These are phyloP conservation scores for Psittacara wagleri DNA, from an alignment of 2,113 vertebrate species.

Conservation along the genomic window DNA sequence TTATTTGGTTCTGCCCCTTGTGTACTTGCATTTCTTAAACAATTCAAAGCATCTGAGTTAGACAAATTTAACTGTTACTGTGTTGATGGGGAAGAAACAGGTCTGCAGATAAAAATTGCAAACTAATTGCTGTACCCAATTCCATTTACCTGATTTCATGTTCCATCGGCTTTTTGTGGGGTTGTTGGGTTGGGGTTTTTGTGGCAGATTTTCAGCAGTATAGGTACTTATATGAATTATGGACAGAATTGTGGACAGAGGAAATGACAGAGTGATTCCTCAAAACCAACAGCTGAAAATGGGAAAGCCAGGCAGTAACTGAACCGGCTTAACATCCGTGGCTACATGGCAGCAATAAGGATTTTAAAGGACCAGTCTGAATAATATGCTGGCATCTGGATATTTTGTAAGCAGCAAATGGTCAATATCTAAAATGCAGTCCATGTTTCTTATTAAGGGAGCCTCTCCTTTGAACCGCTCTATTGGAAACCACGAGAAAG, in stretches of 20 bases:
- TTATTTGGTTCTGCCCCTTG: slow-evolving; percentile 38
- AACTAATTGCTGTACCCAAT: slow-evolving; percentile 59
- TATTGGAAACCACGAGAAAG: neutral
- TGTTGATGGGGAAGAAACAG: slow-evolving; percentile 44
- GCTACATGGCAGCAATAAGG: neutral
- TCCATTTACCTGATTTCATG: slow-evolving; percentile 57
- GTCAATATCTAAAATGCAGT: neutral
- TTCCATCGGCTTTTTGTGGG: slow-evolving; percentile 47
- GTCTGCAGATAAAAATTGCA: slow-evolving; percentile 57
- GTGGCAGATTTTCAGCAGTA: slow-evolving; percentile 28
- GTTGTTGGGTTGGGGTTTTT: neutral
- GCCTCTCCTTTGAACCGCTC: neutral
- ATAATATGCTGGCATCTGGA: neutral
- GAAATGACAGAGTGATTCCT: neutral
- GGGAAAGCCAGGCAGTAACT: slow-evolving; percentile 20
- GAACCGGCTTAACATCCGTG: neutral
- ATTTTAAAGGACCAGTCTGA: slow-evolving; percentile 6
- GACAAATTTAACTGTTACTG: slow-evolving; percentile 24
- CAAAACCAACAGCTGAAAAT: neutral
- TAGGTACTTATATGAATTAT: neutral
- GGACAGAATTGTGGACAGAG: neutral
- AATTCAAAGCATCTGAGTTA: slow-evolving; percentile 26
- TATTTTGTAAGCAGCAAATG: neutral
- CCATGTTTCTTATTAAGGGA: neutral
- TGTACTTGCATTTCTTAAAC: slow-evolving; percentile 26